A percentile compares a stretch with the other conserved stretches of the same genome.
Evolutionary conservation across 2,113 vertebrate genomes (phyloP).

Genomic region (Leptobrachium leishanense): DNA sequence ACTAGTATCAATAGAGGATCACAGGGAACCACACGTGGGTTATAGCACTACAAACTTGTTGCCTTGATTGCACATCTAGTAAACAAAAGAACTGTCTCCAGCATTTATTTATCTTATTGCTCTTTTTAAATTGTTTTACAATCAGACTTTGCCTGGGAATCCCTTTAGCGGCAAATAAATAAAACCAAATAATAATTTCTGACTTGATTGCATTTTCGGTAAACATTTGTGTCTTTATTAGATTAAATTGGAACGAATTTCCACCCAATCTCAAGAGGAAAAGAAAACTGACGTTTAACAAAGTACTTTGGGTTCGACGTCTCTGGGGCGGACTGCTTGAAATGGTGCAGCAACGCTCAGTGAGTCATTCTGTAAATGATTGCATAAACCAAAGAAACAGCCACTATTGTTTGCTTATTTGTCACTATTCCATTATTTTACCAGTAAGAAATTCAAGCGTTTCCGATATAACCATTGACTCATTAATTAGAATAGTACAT

Average conservation of each 20-base stretch:
- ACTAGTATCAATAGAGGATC: constrained; percentile 25
- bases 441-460: no score
- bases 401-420: no score
- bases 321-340: neutral
- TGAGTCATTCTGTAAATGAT: neutral
- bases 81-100: constrained; percentile 56
- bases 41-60: constrained; percentile 49
- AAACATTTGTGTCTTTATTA: constrained; percentile 58
- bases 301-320: constrained; percentile 53
- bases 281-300: constrained; percentile 52
- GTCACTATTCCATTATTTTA: no score
- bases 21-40: constrained; percentile 24
- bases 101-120: constrained; percentile 58
- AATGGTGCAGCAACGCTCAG: constrained; percentile 1
- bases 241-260: constrained; percentile 55
- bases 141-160: constrained; percentile 57
- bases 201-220: constrained; percentile 55
- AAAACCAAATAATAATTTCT: constrained; percentile 52
- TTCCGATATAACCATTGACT: no score
- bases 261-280: constrained; percentile 46
- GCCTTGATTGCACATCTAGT: constrained; percentile 36
- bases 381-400: no score
- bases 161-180: constrained; percentile 57
- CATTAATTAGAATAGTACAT: no score
- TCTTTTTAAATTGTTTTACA: constrained; percentile 49